Conservation (phyloP, 2,888 invertebrate species). For the Dorcus hopei region DNA sequence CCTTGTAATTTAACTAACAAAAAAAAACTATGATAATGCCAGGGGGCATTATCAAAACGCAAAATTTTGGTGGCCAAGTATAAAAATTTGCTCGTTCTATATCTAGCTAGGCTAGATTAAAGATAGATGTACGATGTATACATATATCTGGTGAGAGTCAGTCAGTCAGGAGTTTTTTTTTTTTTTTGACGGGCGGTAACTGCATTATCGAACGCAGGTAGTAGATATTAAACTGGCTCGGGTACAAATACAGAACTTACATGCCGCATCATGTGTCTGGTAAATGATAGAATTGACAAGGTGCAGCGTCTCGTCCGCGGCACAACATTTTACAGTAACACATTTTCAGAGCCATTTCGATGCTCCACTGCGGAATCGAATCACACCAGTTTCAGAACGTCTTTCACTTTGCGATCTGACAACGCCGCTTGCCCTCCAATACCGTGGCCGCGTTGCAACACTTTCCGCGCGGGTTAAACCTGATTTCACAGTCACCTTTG, state of each 20-base stretch:
- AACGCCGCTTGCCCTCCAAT: slow-evolving; percentile 38
- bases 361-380: slow-evolving; percentile 14
- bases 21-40: slow-evolving; percentile 28
- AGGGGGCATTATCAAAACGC: slow-evolving; percentile 11
- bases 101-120: not conserved
- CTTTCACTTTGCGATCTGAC: slow-evolving; percentile 28
- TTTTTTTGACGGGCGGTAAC: not conserved
- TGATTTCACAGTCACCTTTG: slow-evolving; percentile 31
- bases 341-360: slow-evolving; percentile 33
- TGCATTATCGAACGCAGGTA: slow-evolving; percentile 1
- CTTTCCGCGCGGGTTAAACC: slow-evolving; percentile 21
- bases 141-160: not conserved
- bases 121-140: too few species aligned
- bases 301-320: slow-evolving; percentile 10
- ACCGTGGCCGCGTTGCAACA: slow-evolving; percentile 20
- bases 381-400: slow-evolving; percentile 11
- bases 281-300: slow-evolving; percentile 23
- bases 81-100: not conserved
- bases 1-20: slow-evolving; percentile 31
- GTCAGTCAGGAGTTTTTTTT: not conserved
- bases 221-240: not conserved
- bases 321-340: slow-evolving; percentile 26
- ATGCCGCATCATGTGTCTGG: slow-evolving; percentile 28
- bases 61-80: not conserved
- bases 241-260: slow-evolving; percentile 14